Base-by-base conservation (phyloP, 1,140 invertebrate genomes). In the Drosophila baimaii region DNA sequence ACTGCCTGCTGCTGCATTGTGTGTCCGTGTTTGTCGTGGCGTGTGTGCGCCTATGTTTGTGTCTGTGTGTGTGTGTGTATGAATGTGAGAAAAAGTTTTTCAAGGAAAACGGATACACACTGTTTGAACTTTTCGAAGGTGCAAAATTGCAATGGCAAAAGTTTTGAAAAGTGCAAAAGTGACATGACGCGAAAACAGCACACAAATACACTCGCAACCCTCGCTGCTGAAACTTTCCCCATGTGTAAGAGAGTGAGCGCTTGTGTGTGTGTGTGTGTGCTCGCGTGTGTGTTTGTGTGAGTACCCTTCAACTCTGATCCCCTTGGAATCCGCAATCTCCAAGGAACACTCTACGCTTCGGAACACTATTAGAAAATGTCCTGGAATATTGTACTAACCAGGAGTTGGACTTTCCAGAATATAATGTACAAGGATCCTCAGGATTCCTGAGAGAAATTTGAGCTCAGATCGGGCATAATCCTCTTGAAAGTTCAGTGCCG, bases 31-130 rank as follows among this genome's bases (percentile, higher is more conserved):
- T 51, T 51, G 17, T 21, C 47, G n/a, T 13, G n/a, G 21, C 62
- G 29, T 43, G 13, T 55, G 43, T 56, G n/a, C n/a, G n/a, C n/a
- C n/a, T n/a, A n/a, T n/a, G n/a, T n/a, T n/a, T n/a, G n/a, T n/a
- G n/a, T n/a, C n/a, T n/a, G 41, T 73, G 46, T 52, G 41, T 76
- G 56, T 72, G 43, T 37, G 54, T 70, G 46, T 69, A 46, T 69
- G 46, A 71, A 64, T 68, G 75, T 70, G 65, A 41, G 59, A 79
- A 88, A 71, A 86, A 79, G 75, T 83, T 84, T 79, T 84, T 81
- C 80, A 89, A 89, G 84, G 84, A 89, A 84, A 89, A 89, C 81
- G 85, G 84, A 89, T 89, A 89, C 84, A 89, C 77, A 89, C 85
- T 66, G 66, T 81, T 88, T 80, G 63, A 88, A 83, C 77, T 73